A percentile compares a stretch with the other conserved stretches of the same genome.
Evolutionary conservation across 2,797 vertebrate genomes (phyloP).

Genomic region (Siniperca undulata): DNA sequence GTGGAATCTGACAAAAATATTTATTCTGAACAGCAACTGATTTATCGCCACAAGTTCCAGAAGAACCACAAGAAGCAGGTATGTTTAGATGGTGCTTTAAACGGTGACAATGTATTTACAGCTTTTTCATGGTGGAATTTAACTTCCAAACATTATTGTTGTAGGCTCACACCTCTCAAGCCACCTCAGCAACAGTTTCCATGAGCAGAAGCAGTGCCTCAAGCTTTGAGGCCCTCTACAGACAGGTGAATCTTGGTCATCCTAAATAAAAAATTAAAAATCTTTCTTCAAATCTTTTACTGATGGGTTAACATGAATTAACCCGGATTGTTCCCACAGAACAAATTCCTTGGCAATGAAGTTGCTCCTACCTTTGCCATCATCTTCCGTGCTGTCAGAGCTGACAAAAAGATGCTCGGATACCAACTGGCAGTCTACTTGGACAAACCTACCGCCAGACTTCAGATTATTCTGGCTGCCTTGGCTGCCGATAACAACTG

Average conservation of each 20-base stretch:
- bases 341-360: slow-evolving; percentile 78
- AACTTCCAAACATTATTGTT: slow-evolving; percentile 16
- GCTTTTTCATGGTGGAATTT: neutral
- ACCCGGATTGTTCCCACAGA: slow-evolving; percentile 63
- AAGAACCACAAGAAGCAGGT: slow-evolving; percentile 77
- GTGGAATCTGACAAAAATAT: slow-evolving; percentile 23
- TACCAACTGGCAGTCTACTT: slow-evolving; percentile 83
- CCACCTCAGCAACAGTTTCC: slow-evolving; percentile 57
- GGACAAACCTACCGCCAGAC: slow-evolving; percentile 70
- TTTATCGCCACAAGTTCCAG: slow-evolving; percentile 54
- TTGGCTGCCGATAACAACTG: slow-evolving; percentile 84
- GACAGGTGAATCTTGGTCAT: slow-evolving; percentile 69
- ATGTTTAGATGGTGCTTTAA: slow-evolving; percentile 6
- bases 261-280: neutral
- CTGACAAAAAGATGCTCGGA: slow-evolving; percentile 79
- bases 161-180: slow-evolving; percentile 44
- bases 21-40: slow-evolving; percentile 52
- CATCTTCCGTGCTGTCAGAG: slow-evolving; percentile 79
- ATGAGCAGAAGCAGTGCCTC: slow-evolving; percentile 73
- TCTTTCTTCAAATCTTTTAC: neutral
- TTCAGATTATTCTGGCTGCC: slow-evolving; percentile 86
- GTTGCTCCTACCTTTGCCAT: slow-evolving; percentile 73
- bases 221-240: slow-evolving; percentile 80
- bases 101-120: neutral
- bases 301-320: neutral